A percentile compares a stretch with the other conserved stretches of the same genome.
Conservation (phyloP, 2,113 vertebrate species). For the Axis porcinus region DNA sequence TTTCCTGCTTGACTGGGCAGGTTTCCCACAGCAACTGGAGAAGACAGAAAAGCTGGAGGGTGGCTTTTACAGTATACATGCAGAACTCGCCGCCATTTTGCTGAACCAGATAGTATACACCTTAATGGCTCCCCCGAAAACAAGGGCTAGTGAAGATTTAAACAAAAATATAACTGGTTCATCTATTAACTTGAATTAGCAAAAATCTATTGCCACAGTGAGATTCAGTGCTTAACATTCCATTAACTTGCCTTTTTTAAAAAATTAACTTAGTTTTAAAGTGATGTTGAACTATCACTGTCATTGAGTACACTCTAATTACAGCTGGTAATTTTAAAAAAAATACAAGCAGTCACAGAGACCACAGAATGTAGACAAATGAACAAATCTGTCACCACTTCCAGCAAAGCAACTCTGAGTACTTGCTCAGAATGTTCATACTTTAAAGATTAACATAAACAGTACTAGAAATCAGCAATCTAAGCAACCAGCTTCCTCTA, state of each 20-base stretch:
- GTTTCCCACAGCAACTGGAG: slow-evolving; percentile 23
- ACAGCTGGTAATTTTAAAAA: not conserved
- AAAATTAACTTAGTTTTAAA: slow-evolving; percentile 10
- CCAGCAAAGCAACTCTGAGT: not conserved
- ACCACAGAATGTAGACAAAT: not conserved
- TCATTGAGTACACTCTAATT: not conserved
- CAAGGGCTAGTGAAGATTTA: slow-evolving; percentile 29
- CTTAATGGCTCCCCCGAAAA: not conserved
- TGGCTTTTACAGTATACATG: not conserved
- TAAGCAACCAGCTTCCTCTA: not conserved
- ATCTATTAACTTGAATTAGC: not conserved
- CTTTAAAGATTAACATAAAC: not conserved
- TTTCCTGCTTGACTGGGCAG: slow-evolving; percentile 33
- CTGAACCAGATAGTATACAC: not conserved
- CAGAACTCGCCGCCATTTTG: not conserved
- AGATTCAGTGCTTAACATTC: slow-evolving; percentile 49
- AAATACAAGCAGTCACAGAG: not conserved
- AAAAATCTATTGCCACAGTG: not conserved
- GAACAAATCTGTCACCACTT: not conserved
- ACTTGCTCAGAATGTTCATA: not conserved
- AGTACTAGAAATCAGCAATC: too few species aligned
- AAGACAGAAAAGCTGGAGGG: not conserved
- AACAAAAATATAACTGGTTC: not conserved
- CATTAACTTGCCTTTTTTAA: not conserved
- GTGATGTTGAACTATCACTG: not conserved